phyloP scores from a whole-genome alignment of 2,888 invertebrate genomes.

The Amiota communis region DNA sequence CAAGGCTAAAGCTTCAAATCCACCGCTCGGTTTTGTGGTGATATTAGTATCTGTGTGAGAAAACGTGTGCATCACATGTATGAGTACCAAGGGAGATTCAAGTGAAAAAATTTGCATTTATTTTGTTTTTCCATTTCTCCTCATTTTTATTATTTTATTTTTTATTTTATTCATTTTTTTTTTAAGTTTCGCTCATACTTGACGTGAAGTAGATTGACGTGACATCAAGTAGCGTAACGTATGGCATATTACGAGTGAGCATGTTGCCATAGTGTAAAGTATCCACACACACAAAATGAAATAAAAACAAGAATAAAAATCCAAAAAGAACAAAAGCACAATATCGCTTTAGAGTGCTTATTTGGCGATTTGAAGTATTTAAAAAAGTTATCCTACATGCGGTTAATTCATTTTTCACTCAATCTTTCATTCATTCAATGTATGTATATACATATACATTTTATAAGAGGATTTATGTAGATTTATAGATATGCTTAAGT shows the following conservation, averaged over 20 bases:
- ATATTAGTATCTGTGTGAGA: not conserved
- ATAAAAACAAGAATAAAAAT: too few relatives aligned
- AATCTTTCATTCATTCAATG: too few relatives aligned
- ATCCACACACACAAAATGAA: too few relatives aligned
- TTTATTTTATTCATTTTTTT: not conserved
- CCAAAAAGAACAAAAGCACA: too few relatives aligned
- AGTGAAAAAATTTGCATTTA: constrained; percentile 25
- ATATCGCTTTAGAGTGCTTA: constrained; percentile 1
- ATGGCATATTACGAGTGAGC: not conserved
- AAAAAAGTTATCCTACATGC: not conserved
- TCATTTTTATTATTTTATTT: not conserved
- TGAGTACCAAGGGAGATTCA: not conserved
- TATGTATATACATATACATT: too few relatives aligned
- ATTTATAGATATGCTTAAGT: too few relatives aligned
- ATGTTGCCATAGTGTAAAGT: too few relatives aligned
- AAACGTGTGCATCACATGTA: not conserved
- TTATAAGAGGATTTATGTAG: too few relatives aligned
- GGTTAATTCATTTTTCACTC: too few relatives aligned
- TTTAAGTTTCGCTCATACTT: not conserved
- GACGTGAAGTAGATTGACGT: constrained; percentile 1
- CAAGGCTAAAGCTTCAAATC: too few relatives aligned
- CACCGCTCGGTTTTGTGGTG: too few relatives aligned
- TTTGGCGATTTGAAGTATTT: constrained; percentile 14
- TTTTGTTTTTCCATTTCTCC: not conserved
- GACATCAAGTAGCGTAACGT: constrained; percentile 2